phyloP scores from a whole-genome alignment of 2,797 vertebrate species.

The Tamandua tetradactyla region DNA sequence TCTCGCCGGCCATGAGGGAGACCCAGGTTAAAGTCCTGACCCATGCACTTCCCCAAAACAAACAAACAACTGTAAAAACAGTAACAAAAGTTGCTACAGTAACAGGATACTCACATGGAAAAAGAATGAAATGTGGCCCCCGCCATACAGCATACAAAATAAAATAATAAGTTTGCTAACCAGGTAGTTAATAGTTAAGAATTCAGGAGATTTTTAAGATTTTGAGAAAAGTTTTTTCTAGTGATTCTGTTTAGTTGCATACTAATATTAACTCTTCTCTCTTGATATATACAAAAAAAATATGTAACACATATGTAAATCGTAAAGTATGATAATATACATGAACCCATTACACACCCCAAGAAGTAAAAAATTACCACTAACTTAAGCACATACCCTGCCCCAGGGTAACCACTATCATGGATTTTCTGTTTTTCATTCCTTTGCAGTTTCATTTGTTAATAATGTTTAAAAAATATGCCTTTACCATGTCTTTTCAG shows the following conservation, averaged over 20 bases:
- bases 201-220: not conserved
- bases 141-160: too few relatives aligned
- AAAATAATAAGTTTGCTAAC: not conserved
- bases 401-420: not conserved
- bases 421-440: not conserved
- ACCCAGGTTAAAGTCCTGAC: too few relatives aligned
- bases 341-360: not conserved
- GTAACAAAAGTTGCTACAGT: too few relatives aligned
- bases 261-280: constrained; percentile 9
- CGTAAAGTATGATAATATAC: not conserved
- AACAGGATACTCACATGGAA: too few relatives aligned
- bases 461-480: not conserved
- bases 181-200: not conserved
- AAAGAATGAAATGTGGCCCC: too few relatives aligned
- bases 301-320: not conserved
- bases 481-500: constrained; percentile 79
- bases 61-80: too few relatives aligned
- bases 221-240: constrained; percentile 25
- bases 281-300: not conserved
- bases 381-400: not conserved
- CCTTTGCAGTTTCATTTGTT: constrained; percentile 33
- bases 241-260: constrained; percentile 29
- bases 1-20: too few relatives aligned
- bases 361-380: constrained; percentile 8
- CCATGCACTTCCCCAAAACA: too few relatives aligned